A percentile compares a stretch with the other conserved stretches of the same genome.
Evolutionary conservation across 92 coral and sea anemone species (phyloP).

Genomic region (Epizoanthus illoricatus): DNA sequence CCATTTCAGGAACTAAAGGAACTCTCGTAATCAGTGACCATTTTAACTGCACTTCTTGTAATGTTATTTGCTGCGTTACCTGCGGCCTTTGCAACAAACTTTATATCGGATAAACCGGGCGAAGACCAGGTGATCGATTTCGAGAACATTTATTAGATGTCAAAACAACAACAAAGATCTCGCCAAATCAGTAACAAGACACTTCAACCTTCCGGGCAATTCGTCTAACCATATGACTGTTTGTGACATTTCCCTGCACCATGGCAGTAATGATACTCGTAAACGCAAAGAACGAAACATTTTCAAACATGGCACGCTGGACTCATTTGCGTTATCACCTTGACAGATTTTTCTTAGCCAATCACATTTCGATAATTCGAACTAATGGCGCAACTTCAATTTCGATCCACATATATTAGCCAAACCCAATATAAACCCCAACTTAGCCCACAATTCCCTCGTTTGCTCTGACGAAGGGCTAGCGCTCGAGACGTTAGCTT

Average conservation of each 20-base stretch:
- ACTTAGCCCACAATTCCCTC: too few relatives aligned
- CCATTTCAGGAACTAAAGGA: conserved; percentile 36
- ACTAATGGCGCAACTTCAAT: too few relatives aligned
- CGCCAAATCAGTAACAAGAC: conserved; percentile 15
- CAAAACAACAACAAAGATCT: too few relatives aligned
- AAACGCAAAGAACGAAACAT: conserved; percentile 32
- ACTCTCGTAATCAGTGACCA: conserved; percentile 21
- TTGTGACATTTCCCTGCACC: conserved; percentile 29
- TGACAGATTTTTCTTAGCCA: neutral
- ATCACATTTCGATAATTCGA: too few relatives aligned
- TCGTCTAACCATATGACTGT: neutral
- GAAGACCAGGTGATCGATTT: conserved; percentile 35
- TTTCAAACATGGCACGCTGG: too few relatives aligned
- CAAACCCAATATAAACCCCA: too few relatives aligned
- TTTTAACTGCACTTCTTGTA: conserved; percentile 36
- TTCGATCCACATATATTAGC: too few relatives aligned
- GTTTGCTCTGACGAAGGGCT: too few relatives aligned
- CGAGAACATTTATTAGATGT: conserved; percentile 40
- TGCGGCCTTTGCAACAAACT: conserved; percentile 26
- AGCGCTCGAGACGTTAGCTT: too few relatives aligned
- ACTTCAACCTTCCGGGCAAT: conserved; percentile 24
- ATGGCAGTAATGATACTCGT: conserved; percentile 14
- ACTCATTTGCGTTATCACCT: neutral
- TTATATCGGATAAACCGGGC: conserved; percentile 34
- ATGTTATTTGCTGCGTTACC: conserved; percentile 21